Base-by-base conservation (phyloP, 2,888 invertebrate genomes). In the Platycheirus rosarum region DNA sequence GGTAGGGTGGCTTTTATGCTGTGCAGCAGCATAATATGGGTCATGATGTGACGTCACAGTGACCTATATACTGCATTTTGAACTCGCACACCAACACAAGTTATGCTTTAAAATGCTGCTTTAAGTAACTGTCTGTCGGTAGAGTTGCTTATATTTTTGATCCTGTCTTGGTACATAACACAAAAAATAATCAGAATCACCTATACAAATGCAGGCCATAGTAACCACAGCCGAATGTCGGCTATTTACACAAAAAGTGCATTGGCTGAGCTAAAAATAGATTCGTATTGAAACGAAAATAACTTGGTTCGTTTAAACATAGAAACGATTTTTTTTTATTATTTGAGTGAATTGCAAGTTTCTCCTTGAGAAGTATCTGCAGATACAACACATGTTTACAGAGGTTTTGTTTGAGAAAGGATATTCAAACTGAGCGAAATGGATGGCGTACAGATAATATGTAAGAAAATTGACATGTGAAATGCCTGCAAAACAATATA, bases 191-290 rank as follows among this genome's bases (percentile, higher is more conserved):
- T 35, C 6, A n/a, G n/a, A n/a, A n/a, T n/a, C 20, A 69, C 48
- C 18, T n/a, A 35, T 57, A 68, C 57, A 57, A 46, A 13, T 42
- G 48, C 18, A 66, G 9, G 51, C 49, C 65, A 69, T 66, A 51
- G 63, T 55, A 44, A 44, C 77, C 63, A 82, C 68, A 68, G 40
- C 23, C 68, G 42, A 62, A 63, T 57, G 71, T 82, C 68, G 71
- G 68, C 69, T 84, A 84, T 84, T 84, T 78, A 84, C 69, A 74
- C 20, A 68, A 70, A 78, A 84, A 84, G 84, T 84, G 78, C 84
- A 84, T 78, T 84, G 84, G 74, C 77, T 84, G 84, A 69, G 69
- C 78, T 84, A 84, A 84, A 84, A 74, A 78, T 84, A 84, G 84
- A 78, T 53, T 69, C 48, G 53, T 70, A 78, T 78, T 74, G 73